Evolutionary conservation across 1,140 invertebrate species (phyloP).

Genomic region (Centruroides sculpturatus): DNA sequence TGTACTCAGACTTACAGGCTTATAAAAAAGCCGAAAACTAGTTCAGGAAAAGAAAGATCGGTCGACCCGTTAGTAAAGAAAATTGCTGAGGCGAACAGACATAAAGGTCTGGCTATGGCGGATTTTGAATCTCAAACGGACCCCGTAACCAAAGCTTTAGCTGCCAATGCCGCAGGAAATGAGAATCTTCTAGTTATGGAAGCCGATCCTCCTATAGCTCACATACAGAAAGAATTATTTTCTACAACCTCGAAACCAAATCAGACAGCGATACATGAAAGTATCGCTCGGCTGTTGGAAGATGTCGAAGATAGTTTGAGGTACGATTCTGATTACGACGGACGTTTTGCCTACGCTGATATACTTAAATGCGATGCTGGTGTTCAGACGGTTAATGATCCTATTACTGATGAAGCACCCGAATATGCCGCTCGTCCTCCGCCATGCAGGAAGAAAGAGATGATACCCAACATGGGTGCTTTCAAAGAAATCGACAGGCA

Average conservation of each 20-base stretch:
- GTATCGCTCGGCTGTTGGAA: constrained; percentile 15
- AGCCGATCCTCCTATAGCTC: constrained; percentile 16
- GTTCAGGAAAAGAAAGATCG: neutral
- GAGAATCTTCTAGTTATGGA: constrained; percentile 17
- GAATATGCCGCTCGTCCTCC: constrained; percentile 25
- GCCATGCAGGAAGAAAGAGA: constrained; percentile 21
- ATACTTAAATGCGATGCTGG: constrained; percentile 15
- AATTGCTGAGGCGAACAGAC: neutral
- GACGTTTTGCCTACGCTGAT: constrained; percentile 3
- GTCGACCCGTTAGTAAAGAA: neutral
- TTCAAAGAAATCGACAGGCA: constrained; percentile 19
- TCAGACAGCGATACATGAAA: constrained; percentile 13
- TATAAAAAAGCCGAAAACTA: neutral
- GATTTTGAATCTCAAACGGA: constrained; percentile 21
- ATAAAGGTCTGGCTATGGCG: constrained; percentile 1
- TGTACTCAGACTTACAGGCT: neutral
- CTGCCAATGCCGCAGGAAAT: constrained; percentile 18
- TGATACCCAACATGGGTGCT: constrained; percentile 18
- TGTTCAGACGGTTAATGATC: constrained; percentile 25
- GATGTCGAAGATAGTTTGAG: constrained; percentile 14
- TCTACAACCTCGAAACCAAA: constrained; percentile 3
- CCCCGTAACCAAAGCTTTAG: constrained; percentile 15
- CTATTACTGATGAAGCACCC: constrained; percentile 24
- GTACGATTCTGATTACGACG: constrained; percentile 4
- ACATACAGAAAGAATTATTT: constrained; percentile 17